Conservation (phyloP, 2,797 vertebrate species). For the Leucoraja ocellata region DNA sequence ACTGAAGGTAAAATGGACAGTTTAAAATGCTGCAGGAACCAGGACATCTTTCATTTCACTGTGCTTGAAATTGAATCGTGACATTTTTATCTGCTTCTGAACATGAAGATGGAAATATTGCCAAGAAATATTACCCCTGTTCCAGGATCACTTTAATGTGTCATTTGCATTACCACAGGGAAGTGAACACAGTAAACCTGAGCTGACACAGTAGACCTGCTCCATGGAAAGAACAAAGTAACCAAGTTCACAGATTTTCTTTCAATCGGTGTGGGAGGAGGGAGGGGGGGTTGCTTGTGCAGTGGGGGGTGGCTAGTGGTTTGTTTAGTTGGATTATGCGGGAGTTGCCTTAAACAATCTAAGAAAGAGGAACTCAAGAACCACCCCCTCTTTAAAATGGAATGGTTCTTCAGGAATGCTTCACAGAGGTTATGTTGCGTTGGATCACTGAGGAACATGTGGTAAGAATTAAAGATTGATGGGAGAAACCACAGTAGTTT, state of each 20-base stretch:
- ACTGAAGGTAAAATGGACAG: not conserved
- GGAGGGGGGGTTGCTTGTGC: too few relatives aligned
- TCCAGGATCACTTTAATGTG: not conserved
- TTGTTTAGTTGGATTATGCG: too few relatives aligned
- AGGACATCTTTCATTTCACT: not conserved
- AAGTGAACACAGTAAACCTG: not conserved
- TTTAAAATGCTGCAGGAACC: not conserved
- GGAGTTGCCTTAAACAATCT: not conserved
- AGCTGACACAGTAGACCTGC: too few relatives aligned
- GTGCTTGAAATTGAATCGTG: constrained; percentile 13
- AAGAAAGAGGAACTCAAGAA: not conserved
- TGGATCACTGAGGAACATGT: not conserved
- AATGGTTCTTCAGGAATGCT: not conserved
- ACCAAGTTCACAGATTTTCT: not conserved
- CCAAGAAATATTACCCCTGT: not conserved
- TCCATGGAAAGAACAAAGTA: not conserved
- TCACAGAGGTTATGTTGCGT: constrained; percentile 5
- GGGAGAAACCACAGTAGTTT: constrained; percentile 10
- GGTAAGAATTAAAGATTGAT: constrained; percentile 36
- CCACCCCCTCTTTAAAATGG: not conserved
- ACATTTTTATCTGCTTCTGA: not conserved
- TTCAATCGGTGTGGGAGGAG: not conserved
- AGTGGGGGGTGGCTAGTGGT: too few relatives aligned
- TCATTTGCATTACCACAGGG: not conserved
- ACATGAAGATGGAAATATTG: not conserved